Percentiles rank a stretch among this genome's conserved stretches.
These are phyloP conservation scores for Eonycteris spelaea DNA, from an alignment of 2,113 vertebrate genomes.

Conservation along the genomic window DNA sequence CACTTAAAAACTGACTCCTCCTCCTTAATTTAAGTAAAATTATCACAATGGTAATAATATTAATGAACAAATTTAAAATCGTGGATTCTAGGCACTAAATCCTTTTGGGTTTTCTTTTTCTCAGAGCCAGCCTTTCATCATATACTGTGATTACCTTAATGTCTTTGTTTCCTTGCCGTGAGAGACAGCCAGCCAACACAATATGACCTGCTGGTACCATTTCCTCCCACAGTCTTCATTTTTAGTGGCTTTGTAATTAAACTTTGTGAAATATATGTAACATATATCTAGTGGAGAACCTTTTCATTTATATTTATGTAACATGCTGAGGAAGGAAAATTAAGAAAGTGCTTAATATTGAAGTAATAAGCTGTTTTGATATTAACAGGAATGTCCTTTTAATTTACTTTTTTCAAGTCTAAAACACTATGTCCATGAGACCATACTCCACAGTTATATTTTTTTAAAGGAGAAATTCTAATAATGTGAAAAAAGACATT, in stretches of 20 bases:
- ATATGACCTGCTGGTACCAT: not conserved
- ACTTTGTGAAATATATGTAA: constrained; percentile 44
- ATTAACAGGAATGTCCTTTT: constrained; percentile 52
- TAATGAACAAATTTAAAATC: constrained; percentile 29
- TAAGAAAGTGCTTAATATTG: constrained; percentile 55
- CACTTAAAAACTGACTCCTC: not conserved
- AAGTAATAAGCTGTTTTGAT: constrained; percentile 41
- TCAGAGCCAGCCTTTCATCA: not conserved
- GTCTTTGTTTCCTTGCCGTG: constrained; percentile 39
- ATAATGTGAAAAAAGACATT: constrained; percentile 22
- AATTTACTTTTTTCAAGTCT: constrained; percentile 49
- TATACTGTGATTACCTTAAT: not conserved
- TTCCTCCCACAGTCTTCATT: not conserved
- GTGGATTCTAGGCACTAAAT: not conserved
- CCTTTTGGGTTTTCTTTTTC: not conserved
- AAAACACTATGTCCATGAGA: not conserved
- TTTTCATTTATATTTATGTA: constrained; percentile 58
- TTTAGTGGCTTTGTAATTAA: constrained; percentile 68
- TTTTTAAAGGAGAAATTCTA: constrained; percentile 18
- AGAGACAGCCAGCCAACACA: not conserved
- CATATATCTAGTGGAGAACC: constrained; percentile 15
- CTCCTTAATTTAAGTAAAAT: not conserved
- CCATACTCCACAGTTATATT: constrained; percentile 4
- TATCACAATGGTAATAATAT: constrained; percentile 1
- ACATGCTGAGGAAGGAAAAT: constrained; percentile 58